Evolutionary conservation across 1,140 invertebrate genomes (phyloP), one percentile per base, ranked within the genome.

Genomic region (Musca vetustissima): DNA sequence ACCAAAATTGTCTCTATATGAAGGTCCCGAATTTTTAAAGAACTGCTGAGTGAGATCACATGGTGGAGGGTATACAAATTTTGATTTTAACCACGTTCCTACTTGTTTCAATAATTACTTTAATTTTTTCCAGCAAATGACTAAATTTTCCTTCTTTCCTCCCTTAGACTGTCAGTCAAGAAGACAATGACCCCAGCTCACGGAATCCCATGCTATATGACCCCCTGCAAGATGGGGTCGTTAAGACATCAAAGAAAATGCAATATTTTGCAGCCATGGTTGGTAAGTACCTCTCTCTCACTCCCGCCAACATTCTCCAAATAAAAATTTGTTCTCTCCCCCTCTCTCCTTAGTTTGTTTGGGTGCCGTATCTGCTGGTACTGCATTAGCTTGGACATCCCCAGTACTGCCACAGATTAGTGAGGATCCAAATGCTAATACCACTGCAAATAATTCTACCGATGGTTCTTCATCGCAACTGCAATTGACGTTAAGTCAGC

Each of bases 341-440:
- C 3, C 25, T 28, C 48, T 55, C 71, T 28, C 28, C 8, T 32
- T 84, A 93, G 92, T 89, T 28, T 91, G 89, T 1, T 79, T 92
- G 24, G 87, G 90, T 17, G 88, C 91, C 0, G 85, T 93, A 19
- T 85, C 87, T 9, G 88, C 88, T 0, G 92, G 92, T 13, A 90
- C 88, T 0, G 89, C 88, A 1, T 74, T 95, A 2, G 91, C 90
- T 14, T 96, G 93, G 92, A 91, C 92, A 0, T 92, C 93, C 1
- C 92, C 93, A 11, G 90, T 91, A 0, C 76, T 93, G 15, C 87
- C 89, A 1, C 86, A 89, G 71, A 76, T 81, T 32, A 76, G 73
- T 67, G 21, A 64, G 2, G 66, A 66, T 48, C 48, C 57, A 13
- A 50, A 32, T 32, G 49, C 19, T 32, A 70, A 55, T 28, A 19